Evolutionary conservation across 2,888 invertebrate species (phyloP).

Genomic region (Microctonus aethiopoides): DNA sequence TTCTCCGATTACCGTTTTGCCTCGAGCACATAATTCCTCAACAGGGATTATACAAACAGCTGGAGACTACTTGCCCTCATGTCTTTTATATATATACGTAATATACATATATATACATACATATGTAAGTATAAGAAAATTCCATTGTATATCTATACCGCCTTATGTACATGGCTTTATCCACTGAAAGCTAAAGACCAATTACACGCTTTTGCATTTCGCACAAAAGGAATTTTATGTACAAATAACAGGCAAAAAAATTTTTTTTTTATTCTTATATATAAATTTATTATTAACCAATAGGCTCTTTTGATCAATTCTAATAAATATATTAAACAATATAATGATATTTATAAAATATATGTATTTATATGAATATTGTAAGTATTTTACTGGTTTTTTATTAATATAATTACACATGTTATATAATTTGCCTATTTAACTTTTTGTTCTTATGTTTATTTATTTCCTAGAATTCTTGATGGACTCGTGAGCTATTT

Average conservation of each 20-base stretch:
- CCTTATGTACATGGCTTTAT: background rate
- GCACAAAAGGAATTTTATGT: background rate
- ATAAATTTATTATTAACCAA: background rate
- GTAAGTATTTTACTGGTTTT: too few species aligned
- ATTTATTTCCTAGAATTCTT: background rate
- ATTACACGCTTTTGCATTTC: background rate
- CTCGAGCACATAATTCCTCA: background rate
- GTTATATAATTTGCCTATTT: background rate
- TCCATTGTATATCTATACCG: background rate
- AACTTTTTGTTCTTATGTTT: background rate
- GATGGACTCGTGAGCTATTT: background rate
- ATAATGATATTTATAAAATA: too few species aligned
- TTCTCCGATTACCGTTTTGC: constrained; percentile 9
- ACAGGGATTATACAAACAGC: background rate
- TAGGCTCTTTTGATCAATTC: background rate
- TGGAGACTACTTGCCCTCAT: background rate
- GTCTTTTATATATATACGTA: too few species aligned
- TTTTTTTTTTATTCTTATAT: background rate
- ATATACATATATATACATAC: too few species aligned
- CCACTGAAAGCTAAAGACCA: background rate
- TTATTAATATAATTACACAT: too few species aligned
- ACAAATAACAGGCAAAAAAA: background rate
- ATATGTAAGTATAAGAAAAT: background rate
- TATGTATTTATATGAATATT: too few species aligned
- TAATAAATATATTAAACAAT: constrained; percentile 3